Evolutionary conservation across 35 echinoderm and acorn worm species (phyloP), one percentile per base, ranked within the genome.

Genomic region (Heliocidaris erythrogramma): DNA sequence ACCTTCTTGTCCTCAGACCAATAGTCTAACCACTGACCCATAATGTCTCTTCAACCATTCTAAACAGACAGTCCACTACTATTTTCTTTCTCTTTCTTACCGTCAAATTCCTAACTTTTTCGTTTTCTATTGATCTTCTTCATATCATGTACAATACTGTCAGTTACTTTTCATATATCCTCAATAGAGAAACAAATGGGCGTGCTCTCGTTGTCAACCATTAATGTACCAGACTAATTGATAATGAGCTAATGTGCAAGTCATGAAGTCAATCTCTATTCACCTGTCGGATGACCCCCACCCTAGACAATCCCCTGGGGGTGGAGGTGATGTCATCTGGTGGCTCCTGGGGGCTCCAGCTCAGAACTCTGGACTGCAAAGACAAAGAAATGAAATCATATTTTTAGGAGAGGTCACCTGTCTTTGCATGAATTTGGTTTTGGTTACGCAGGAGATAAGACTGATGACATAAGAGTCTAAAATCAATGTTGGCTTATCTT

Each of bases 361-460:
- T 89, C 87, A 89, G 47, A 32, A 47, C 21, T 42, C 87, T 89
- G 87, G 12, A 24, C 87, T 89, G 87, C 31, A 30, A 30, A 47
- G 87, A 48, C 31, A 89, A 89, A 89, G 87, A 89, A 48, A 89
- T 78, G 65, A 78, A 78, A 78, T 78, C 65, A 78, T 78, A 78
- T 78, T n/a, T 21, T 78, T 18, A 42, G 35, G 6, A 78, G 65
- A n/a, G 65, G 65, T 78, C 65, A 78, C 65, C 65, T 18, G 5
- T 78, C 21, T 78, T 78, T 78, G 65, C 65, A 78, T 78, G 65
- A 78, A 6, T 27, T 78, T 78, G 65, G 65, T 78, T 78, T 78
- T 17, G 65, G 65, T 78, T 78, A 18, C 52, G 52, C 21, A n/a
- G 65, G 65, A 78, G 65, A 78, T 78, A 78, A 78, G 65, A n/a